Percentiles rank a stretch among this genome's conserved stretches.
Conservation (phyloP, 2,888 invertebrate genomes). For the Matsumyia berberina region DNA sequence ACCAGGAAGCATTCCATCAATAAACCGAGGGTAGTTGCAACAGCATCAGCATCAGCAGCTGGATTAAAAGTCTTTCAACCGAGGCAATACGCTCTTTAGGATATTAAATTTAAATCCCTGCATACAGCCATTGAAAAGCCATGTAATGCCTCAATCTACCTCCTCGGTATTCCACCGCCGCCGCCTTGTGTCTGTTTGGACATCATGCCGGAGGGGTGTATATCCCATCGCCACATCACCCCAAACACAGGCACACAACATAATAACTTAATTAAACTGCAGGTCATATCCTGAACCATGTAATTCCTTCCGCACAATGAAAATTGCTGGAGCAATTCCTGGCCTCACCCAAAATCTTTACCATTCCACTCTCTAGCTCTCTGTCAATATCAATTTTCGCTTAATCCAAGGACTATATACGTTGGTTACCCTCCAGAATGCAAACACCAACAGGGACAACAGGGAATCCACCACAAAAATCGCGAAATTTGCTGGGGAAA, state of each 20-base stretch:
- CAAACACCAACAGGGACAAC: conserved; percentile 48
- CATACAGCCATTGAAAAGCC: conserved; percentile 50
- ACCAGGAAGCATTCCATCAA: conserved; percentile 45
- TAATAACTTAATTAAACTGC: conserved; percentile 76
- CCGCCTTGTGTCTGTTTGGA: conserved; percentile 16
- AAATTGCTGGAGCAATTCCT: conserved; percentile 41
- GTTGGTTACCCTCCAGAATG: conserved; percentile 55
- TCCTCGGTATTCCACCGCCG: background rate
- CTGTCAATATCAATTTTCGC: conserved; percentile 66
- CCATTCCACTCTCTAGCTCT: conserved; percentile 1
- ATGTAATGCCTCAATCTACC: conserved; percentile 17
- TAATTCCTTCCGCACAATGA: conserved; percentile 74
- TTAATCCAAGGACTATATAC: conserved; percentile 32
- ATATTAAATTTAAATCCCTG: conserved; percentile 72
- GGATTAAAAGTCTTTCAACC: conserved; percentile 73
- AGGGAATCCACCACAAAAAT: background rate
- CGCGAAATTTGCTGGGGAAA: conserved; percentile 55
- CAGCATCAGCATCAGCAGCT: conserved; percentile 46
- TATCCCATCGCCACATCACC: background rate
- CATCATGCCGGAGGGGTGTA: background rate
- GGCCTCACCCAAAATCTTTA: background rate
- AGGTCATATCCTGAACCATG: conserved; percentile 70
- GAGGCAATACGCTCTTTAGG: conserved; percentile 67
- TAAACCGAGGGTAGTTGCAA: conserved; percentile 37
- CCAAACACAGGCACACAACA: conserved; percentile 36